Conservation (phyloP, 2,888 invertebrate genomes). For the Serrognathus titanus region DNA sequence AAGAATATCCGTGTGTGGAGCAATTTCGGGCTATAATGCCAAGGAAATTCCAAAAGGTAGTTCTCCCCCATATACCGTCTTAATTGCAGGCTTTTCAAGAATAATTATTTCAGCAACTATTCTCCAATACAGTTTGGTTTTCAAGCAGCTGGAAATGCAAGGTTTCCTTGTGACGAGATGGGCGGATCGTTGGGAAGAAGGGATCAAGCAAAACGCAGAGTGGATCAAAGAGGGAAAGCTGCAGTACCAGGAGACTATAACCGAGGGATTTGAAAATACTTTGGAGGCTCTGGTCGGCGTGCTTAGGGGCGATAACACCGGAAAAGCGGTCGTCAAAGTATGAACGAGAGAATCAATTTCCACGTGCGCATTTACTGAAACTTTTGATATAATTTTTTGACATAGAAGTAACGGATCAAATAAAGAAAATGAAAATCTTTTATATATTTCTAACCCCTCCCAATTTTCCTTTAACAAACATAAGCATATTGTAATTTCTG, state of each 20-base stretch:
- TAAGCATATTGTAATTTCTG: too few relatives aligned
- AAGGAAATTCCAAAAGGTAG: conserved; percentile 47
- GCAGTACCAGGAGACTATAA: conserved; percentile 65
- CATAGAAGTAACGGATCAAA: too few relatives aligned
- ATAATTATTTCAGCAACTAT: conserved; percentile 47
- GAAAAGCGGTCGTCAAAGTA: conserved; percentile 66
- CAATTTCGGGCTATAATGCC: conserved; percentile 61
- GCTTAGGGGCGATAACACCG: conserved; percentile 62
- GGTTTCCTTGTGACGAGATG: conserved; percentile 41
- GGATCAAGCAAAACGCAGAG: conserved; percentile 55
- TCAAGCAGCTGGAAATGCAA: conserved; percentile 59
- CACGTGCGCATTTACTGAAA: neutral
- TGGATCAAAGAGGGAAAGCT: conserved; percentile 69
- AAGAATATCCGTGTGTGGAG: conserved; percentile 62
- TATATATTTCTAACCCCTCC: too few relatives aligned
- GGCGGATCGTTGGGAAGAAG: conserved; percentile 10
- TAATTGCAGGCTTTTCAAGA: neutral
- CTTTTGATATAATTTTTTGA: too few relatives aligned
- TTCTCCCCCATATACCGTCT: neutral
- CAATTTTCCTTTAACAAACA: too few relatives aligned
- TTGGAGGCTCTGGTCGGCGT: conserved; percentile 65
- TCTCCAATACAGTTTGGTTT: conserved; percentile 55
- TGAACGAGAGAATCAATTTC: conserved; percentile 50
- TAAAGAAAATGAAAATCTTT: too few relatives aligned
- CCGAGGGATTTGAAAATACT: conserved; percentile 71